phyloP scores from a whole-genome alignment of 2,797 vertebrate species.

The Chelon auratus region DNA sequence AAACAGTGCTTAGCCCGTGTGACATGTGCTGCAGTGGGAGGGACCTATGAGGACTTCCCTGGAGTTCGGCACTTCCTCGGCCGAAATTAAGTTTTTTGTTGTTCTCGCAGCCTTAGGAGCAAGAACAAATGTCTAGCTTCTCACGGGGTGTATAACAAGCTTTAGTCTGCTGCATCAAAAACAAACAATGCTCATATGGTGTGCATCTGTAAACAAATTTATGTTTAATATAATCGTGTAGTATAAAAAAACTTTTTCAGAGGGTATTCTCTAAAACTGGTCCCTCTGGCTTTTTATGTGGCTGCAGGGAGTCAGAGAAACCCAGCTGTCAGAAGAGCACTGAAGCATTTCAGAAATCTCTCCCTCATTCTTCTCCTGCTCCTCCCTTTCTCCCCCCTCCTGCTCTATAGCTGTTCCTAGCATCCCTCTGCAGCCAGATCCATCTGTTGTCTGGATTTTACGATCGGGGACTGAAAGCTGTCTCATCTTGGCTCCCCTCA shows the following conservation, averaged over 20 bases:
- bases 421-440: constrained; percentile 45
- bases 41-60: too few species aligned
- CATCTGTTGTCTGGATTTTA: constrained; percentile 63
- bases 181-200: not conserved
- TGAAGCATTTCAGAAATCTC: constrained; percentile 63
- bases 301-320: constrained; percentile 25
- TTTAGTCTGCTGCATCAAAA: not conserved
- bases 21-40: too few species aligned
- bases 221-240: not conserved
- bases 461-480: constrained; percentile 41
- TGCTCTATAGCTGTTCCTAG: constrained; percentile 21
- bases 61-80: too few species aligned
- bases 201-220: not conserved
- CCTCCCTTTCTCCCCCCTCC: not conserved
- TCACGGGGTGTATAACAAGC: too few species aligned
- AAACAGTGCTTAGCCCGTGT: too few species aligned
- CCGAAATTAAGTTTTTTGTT: too few species aligned
- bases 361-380: constrained; percentile 24
- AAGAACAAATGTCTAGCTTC: too few species aligned
- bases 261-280: constrained; percentile 7
- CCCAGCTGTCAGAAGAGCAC: constrained; percentile 64
- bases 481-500: constrained; percentile 41
- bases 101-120: too few species aligned
- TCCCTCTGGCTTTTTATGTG: constrained; percentile 29
- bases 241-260: constrained; percentile 9